Percentiles rank a stretch among this genome's conserved stretches.
phyloP scores from a whole-genome alignment of 1,140 invertebrate genomes.

The Bombus sylvicola region DNA sequence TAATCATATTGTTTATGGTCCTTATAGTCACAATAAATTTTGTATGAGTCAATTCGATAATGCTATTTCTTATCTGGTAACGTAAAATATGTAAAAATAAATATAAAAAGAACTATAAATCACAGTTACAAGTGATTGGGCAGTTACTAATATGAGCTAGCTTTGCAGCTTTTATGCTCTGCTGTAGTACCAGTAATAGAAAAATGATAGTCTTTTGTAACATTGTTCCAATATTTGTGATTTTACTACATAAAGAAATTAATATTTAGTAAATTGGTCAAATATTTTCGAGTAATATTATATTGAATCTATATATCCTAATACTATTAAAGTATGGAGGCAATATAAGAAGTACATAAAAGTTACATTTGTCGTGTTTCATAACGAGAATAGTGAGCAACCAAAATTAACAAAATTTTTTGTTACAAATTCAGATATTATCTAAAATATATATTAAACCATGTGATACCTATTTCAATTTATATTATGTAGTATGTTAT shows the following conservation, averaged over 20 bases:
- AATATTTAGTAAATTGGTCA: constrained; percentile 37
- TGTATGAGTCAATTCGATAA: constrained; percentile 36
- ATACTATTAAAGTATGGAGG: constrained; percentile 12
- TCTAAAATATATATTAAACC: constrained; percentile 36
- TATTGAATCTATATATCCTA: constrained; percentile 22
- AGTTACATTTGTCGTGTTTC: constrained; percentile 7
- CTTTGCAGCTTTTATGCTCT: constrained; percentile 21
- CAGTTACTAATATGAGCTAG: constrained; percentile 44
- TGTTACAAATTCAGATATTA: constrained; percentile 21
- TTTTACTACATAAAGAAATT: constrained; percentile 22
- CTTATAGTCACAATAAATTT: constrained; percentile 52
- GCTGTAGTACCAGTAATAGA: constrained; percentile 14
- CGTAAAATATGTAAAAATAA: constrained; percentile 53
- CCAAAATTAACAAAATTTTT: constrained; percentile 14
- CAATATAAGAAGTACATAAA: constrained; percentile 32
- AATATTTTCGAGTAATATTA: constrained; percentile 17
- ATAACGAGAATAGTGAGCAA: constrained; percentile 10
- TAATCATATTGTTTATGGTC: constrained; percentile 42
- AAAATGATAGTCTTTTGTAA: not conserved
- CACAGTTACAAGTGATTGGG: constrained; percentile 49
- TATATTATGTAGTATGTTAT: constrained; percentile 19
- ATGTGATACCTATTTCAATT: constrained; percentile 21
- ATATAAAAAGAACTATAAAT: constrained; percentile 57
- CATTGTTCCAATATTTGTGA: not conserved
- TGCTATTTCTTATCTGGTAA: constrained; percentile 39